Base-by-base conservation (phyloP, 1,140 invertebrate species). In the Eueides isabella region DNA sequence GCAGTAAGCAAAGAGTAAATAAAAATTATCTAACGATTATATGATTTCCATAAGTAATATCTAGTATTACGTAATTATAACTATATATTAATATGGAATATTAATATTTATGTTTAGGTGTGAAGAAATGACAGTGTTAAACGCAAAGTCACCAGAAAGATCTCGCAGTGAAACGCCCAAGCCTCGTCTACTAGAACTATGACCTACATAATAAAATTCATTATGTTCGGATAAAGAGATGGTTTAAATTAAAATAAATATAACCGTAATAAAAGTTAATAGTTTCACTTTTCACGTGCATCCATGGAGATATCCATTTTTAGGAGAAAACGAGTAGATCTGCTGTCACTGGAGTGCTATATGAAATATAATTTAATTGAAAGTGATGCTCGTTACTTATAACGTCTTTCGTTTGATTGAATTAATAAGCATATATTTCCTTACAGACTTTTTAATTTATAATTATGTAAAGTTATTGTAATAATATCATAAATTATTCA, bases 121-220 rank as follows among this genome's bases (percentile, higher is more conserved):
- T 65, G 89, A 92, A 85, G 91, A 92, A 72, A 92, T 92, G 91
- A 88, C 84, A 26, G 88, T 92, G 2, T 75, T 92, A 35, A 81
- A 85, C 61, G 78, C 86, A 30, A 86, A 86, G 67, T 80, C 85
- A 7, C 81, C 82, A 14, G 82, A 82, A 16, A 82, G 87, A 78
- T 83, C 89, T 26, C 86, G 89, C 16, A 87, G 89, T 4, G 71
- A 76, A 12, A 87, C 90, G 55, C 89, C 91, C 5, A 89, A 86
- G 66, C 88, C 85, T 7, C 79, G 82, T 5, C 83, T 92, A 6
- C 72, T 92, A 41, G 91, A 92, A 70, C 84, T 91, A 70, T 92
- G 82, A 89, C 75, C 67, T 67, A 28, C 19, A 69, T 74, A 12
- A 65, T 6, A 63, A 31, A 63, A 63, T 55, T 55, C 7, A 26